Evolutionary conservation across 2,888 invertebrate species (phyloP), one percentile per base, ranked within the genome.

Genomic region (Magallana nippona): DNA sequence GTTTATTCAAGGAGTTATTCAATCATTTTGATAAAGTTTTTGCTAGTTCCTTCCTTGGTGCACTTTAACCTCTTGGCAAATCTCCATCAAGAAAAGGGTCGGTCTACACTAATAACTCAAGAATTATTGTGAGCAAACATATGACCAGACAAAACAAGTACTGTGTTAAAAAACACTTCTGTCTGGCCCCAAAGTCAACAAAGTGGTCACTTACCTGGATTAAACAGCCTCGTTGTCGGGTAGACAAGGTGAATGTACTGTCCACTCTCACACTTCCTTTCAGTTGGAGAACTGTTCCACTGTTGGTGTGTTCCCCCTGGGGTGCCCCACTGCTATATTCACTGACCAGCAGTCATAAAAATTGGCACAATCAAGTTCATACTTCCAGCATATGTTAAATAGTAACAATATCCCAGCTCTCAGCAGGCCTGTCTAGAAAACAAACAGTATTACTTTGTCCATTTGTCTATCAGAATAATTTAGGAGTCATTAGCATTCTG

Each of bases 171-270:
- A 71, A 71, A 71, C 71, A 13, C 71, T 71, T 71, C 10, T 71
- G 13, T 27, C 27, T 71, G 71, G 22, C 71, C 11, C 2, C 27
- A 22, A 71, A 71, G 71, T 71, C 22, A 71, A 71, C 71, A 71
- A 71, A 71, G 71, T 71, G 71, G 71, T 71, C 71, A 71, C 71
- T 71, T 71, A 71, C 71, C 71, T 71, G 32, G 71, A 71, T 71
- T 27, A 71, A 71, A 22, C 71, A 71, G 27, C 71, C 44, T 44
- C 44, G 44, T 44, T 44, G 13, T 32, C 32, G 71, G 71, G 71
- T 71, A 27, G 17, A 32, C 22, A 71, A 71, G 71, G 71, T 71
- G 71, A 71, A 71, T 71, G 27, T 15, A 27, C 71, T 27, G 27
- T 8, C 11, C 71, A 11, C 22, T 2, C 15, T 32, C 19, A 44